Conservation (phyloP, 2,797 vertebrate genomes). For the Halcyon leucocephala region DNA sequence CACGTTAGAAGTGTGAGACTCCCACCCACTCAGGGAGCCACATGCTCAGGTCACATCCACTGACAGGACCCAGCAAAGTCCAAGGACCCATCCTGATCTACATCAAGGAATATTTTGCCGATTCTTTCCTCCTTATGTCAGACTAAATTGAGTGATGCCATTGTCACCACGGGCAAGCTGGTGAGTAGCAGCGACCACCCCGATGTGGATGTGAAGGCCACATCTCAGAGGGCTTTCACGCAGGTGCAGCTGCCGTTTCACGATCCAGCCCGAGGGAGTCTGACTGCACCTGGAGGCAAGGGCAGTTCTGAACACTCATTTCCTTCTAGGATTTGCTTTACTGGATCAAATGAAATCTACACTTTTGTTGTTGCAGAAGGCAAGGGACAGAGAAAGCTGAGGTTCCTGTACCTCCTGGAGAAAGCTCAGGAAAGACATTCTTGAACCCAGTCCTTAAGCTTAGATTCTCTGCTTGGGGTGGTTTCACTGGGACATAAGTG, state of each 20-base stretch:
- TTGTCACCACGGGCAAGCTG: not conserved
- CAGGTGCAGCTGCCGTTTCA: not conserved
- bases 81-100: not conserved
- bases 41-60: not conserved
- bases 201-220: rapidly evolving
- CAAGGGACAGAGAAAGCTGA: not conserved
- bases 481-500: not conserved
- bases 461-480: not conserved
- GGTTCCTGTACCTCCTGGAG: not conserved
- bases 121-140: not conserved
- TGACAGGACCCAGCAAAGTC: not conserved
- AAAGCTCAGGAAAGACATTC: not conserved
- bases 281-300: not conserved
- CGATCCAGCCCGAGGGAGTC: not conserved
- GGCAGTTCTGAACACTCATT: not conserved
- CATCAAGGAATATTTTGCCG: not conserved
- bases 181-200: not conserved
- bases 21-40: not conserved
- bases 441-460: not conserved
- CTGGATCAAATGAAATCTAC: not conserved
- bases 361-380: not conserved
- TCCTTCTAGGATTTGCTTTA: not conserved
- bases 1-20: not conserved
- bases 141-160: not conserved
- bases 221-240: rapidly evolving